These are phyloP conservation scores for Plutomurus gul DNA, from an alignment of 1,140 invertebrate species.

Conservation along the genomic window DNA sequence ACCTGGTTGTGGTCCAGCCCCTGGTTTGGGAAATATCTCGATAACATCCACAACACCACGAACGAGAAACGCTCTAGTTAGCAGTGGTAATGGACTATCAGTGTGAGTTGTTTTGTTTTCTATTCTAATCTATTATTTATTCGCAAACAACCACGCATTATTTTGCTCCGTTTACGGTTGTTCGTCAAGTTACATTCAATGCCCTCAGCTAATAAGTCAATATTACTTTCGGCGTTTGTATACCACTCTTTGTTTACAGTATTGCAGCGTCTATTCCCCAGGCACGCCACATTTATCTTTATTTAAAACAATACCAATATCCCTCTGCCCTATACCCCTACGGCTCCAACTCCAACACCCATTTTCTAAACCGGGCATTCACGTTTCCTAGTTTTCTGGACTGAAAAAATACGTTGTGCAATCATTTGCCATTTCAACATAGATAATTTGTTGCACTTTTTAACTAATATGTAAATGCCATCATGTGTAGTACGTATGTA, in stretches of 20 bases:
- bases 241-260: neutral
- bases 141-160: neutral
- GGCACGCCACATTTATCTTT: neutral
- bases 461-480: no score
- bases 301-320: neutral
- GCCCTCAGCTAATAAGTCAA: no score
- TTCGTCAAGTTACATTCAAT: no score
- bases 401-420: no score
- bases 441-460: no score
- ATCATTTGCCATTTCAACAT: no score
- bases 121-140: neutral
- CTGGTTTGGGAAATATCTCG: neutral
- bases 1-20: neutral
- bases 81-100: neutral
- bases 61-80: neutral
- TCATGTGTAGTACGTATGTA: no score
- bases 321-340: no score
- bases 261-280: neutral
- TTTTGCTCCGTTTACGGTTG: neutral
- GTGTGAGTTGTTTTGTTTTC: slow-evolving; percentile 7
- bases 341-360: no score
- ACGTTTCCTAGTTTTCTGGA: no score
- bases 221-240: no score
- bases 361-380: no score
- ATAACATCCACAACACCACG: slow-evolving; percentile 14